Conservation (phyloP, 2,113 vertebrate species). For the Psittacara wagleri region DNA sequence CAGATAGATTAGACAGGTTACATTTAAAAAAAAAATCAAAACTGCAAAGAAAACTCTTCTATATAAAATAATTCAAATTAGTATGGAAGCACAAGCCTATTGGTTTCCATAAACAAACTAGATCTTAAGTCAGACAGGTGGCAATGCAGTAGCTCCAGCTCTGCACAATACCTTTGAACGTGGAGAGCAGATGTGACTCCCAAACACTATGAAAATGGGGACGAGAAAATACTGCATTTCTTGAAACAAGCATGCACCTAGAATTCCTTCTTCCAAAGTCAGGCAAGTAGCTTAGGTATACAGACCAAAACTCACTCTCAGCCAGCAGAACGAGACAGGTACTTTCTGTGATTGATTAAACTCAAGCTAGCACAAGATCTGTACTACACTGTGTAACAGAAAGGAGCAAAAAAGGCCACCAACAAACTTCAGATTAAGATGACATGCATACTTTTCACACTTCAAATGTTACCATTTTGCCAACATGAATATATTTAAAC, state of each 20-base stretch:
- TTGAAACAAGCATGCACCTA: neutral
- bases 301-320: neutral
- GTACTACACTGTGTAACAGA: neutral
- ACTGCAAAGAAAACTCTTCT: neutral
- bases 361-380: neutral
- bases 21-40: neutral
- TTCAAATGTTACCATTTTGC: neutral
- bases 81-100: neutral
- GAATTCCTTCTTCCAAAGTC: neutral
- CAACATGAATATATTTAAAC: neutral
- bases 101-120: neutral
- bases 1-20: neutral
- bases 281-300: neutral
- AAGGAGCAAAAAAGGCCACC: rapidly evolving
- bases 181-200: neutral
- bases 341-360: neutral
- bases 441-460: neutral
- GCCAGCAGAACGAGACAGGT: neutral
- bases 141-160: neutral
- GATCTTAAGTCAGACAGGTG: neutral
- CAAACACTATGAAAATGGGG: neutral
- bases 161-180: neutral
- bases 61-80: neutral
- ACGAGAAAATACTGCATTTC: neutral
- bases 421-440: neutral